Percentiles rank a stretch among this genome's conserved stretches.
These are phyloP conservation scores for Catharus bicknelli DNA, from an alignment of 2,113 vertebrate species.

Conservation along the genomic window DNA sequence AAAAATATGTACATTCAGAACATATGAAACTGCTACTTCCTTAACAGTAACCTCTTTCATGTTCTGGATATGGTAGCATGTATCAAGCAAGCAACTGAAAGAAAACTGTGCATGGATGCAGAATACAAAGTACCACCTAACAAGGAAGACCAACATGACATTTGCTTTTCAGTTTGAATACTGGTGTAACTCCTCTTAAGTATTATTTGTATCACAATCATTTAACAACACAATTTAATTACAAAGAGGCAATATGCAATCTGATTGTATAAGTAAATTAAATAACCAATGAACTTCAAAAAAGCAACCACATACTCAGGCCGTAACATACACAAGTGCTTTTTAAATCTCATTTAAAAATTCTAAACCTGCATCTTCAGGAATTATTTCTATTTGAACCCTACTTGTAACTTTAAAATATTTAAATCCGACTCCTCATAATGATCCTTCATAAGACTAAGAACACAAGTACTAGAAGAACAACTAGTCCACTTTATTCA, in stretches of 20 bases:
- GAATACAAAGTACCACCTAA: neutral
- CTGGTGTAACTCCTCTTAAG: neutral
- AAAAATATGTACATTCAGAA: neutral
- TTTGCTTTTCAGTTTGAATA: neutral
- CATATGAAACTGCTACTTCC: neutral
- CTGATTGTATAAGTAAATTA: neutral
- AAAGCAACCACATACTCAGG: neutral
- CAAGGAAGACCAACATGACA: neutral
- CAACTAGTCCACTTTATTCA: neutral
- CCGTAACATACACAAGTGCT: neutral
- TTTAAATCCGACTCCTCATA: neutral
- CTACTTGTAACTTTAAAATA: neutral
- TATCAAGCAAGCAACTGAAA: neutral
- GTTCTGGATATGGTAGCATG: neutral
- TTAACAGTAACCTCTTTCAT: neutral
- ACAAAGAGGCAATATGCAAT: neutral
- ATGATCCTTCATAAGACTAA: neutral
- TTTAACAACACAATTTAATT: constrained; percentile 25
- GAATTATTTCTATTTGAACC: neutral
- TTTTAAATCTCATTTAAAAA: neutral
- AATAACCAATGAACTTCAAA: neutral
- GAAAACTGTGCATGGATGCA: neutral
- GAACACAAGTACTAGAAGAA: neutral
- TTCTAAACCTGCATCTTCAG: neutral
- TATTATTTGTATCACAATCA: neutral